phyloP scores from a whole-genome alignment of 2,113 vertebrate species.

The Myrmophylax atrothorax region DNA sequence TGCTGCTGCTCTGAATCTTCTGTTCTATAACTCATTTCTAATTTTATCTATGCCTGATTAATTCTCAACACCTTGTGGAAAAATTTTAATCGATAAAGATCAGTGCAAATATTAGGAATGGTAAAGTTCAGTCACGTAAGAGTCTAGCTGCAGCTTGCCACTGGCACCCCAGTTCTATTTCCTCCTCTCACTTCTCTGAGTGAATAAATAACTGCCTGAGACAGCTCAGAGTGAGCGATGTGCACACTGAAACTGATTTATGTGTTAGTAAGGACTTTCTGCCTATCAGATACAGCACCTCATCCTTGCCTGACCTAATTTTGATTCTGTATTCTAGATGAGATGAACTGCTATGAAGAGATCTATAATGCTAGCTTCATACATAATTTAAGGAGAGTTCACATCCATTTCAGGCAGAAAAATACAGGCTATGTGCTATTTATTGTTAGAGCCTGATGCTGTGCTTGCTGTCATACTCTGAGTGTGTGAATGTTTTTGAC shows the following conservation, averaged over 20 bases:
- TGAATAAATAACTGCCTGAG: conserved; percentile 63
- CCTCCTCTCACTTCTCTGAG: conserved; percentile 1
- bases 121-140: conserved; percentile 35
- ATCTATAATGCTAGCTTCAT: conserved; percentile 60
- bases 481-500: not conserved
- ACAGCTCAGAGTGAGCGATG: conserved; percentile 41
- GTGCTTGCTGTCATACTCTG: not conserved
- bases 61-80: not conserved
- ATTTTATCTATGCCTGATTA: conserved; percentile 7
- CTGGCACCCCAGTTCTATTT: conserved; percentile 35
- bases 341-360: conserved; percentile 58
- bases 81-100: conserved; percentile 32
- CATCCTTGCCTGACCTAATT: conserved; percentile 65
- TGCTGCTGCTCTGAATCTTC: not conserved
- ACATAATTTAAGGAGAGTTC: conserved; percentile 61
- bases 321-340: conserved; percentile 48
- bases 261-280: conserved; percentile 51
- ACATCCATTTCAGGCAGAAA: conserved; percentile 45
- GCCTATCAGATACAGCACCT: conserved; percentile 44
- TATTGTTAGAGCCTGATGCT: not conserved
- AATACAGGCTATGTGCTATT: conserved; percentile 5
- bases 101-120: not conserved
- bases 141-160: conserved; percentile 16
- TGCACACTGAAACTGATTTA: conserved; percentile 55
- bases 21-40: not conserved